Evolutionary conservation across 2,113 vertebrate genomes (phyloP).

Genomic region (Leptodactylus fuscus): DNA sequence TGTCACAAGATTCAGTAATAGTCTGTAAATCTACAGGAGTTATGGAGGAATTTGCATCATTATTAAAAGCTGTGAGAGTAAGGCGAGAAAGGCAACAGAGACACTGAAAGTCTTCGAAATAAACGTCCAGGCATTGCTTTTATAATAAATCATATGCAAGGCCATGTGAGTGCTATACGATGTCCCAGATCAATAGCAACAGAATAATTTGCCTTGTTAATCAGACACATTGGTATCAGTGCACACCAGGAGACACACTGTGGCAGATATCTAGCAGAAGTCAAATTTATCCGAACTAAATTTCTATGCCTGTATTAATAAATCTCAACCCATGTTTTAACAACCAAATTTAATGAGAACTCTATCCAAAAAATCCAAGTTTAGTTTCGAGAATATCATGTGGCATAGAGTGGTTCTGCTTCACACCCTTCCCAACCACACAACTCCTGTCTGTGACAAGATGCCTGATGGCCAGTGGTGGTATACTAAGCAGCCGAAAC

Average conservation of each 20-base stretch:
- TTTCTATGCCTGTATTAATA: too few relatives aligned
- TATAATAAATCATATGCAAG: neutral
- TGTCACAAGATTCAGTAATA: slow-evolving; percentile 66
- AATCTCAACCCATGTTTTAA: too few relatives aligned
- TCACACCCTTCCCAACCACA: neutral
- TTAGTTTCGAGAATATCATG: neutral
- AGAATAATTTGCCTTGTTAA: neutral
- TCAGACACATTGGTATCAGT: too few relatives aligned
- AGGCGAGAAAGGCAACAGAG: neutral
- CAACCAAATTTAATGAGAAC: too few relatives aligned
- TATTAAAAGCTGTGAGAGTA: slow-evolving; percentile 17
- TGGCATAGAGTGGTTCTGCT: neutral
- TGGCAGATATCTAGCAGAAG: neutral
- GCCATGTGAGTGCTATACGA: neutral
- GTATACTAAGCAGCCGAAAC: neutral
- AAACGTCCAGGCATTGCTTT: neutral
- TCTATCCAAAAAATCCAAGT: too few relatives aligned
- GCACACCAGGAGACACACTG: neutral
- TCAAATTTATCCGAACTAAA: too few relatives aligned
- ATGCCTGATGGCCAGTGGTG: neutral
- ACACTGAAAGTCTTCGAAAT: neutral
- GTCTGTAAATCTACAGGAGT: slow-evolving; percentile 70
- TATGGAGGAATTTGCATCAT: slow-evolving; percentile 30
- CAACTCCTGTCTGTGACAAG: neutral
- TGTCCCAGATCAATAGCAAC: neutral